Evolutionary conservation across 1,140 invertebrate genomes (phyloP), one percentile per base, ranked within the genome.

Genomic region (Bombus consobrinus): DNA sequence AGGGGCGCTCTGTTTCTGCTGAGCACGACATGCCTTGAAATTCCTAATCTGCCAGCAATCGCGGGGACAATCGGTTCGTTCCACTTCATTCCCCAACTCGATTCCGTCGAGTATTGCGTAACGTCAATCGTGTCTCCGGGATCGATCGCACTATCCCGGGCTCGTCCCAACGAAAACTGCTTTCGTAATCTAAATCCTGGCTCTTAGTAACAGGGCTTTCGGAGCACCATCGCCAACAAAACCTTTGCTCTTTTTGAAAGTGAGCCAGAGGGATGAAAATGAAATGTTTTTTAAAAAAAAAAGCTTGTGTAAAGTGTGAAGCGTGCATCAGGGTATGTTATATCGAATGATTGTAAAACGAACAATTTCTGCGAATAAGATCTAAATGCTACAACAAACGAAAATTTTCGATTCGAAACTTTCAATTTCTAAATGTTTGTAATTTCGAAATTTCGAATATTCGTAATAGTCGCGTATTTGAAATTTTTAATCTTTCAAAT

Each of bases 111-210:
- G 73, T 66, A 43, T 83, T 77, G 81, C 81, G 81, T 83, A 83
- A 83, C 81, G 72, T 76, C 73, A 66, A 75, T 75, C 41, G 72
- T 37, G 57, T 74, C 71, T 13, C 59, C 12, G 9, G 82, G 47
- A 83, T 83, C 82, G 82, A 83, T 78, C 75, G 41, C 15, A 37
- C n/a, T 32, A 47, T 66, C 41, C 41, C 47, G 28, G 39, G 3
- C 81, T 64, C 39, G 73, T 69, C 62, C 64, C 74, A 28, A 78
- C 75, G 75, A 83, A 78, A 78, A 83, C 82, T 71, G 82, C 82
- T 78, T 78, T 78, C 73, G 82, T 37, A 69, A 83, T 83, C 82
- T 68, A 78, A 83, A 83, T 83, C 47, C 82, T 78, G 47, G 41
- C 75, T 77, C 62, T 83, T 69, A 37, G 81, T 41, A 53, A 83